Percentiles rank a stretch among this genome's conserved stretches.
Conservation (phyloP, 2,888 invertebrate genomes). For the Heliconius charithonia region DNA sequence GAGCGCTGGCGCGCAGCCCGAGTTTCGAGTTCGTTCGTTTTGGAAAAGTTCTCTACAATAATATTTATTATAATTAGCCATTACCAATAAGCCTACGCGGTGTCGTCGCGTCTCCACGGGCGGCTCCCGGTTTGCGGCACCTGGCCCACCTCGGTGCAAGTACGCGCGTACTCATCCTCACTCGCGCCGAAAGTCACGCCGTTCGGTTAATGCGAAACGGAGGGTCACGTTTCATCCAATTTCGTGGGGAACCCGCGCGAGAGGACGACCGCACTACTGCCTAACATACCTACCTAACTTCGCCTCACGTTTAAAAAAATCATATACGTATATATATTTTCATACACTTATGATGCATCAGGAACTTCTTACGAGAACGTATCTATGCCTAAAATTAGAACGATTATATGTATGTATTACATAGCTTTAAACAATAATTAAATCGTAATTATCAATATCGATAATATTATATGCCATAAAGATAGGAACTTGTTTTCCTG, state of each 20-base stretch:
- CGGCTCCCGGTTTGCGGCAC: constrained; percentile 55
- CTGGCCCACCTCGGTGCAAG: constrained; percentile 47
- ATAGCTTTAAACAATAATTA: constrained; percentile 85
- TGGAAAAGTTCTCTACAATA: constrained; percentile 84
- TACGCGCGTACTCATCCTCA: constrained; percentile 45
- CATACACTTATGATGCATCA: constrained; percentile 84
- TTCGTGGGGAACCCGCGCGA: constrained; percentile 65
- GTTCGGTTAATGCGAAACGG: constrained; percentile 41
- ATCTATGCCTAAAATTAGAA: constrained; percentile 84
- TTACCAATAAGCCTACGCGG: constrained; percentile 84
- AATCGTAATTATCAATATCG: constrained; percentile 85
- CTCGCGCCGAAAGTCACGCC: constrained; percentile 45
- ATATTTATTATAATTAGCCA: constrained; percentile 82
- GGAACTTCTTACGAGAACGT: constrained; percentile 85
- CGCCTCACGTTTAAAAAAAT: constrained; percentile 83
- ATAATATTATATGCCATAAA: constrained; percentile 85
- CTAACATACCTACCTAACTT: constrained; percentile 83
- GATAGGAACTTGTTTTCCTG: constrained; percentile 85
- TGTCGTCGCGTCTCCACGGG: constrained; percentile 78
- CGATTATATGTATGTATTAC: constrained; percentile 85
- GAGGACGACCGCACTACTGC: constrained; percentile 82
- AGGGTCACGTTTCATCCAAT: constrained; percentile 47
- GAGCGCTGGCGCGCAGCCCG: constrained; percentile 83
- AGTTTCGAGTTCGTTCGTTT: constrained; percentile 85
- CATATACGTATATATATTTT: constrained; percentile 84